These are phyloP conservation scores for Umimayanthus kanabou DNA, from an alignment of 92 coral and sea anemone species.

Conservation along the genomic window DNA sequence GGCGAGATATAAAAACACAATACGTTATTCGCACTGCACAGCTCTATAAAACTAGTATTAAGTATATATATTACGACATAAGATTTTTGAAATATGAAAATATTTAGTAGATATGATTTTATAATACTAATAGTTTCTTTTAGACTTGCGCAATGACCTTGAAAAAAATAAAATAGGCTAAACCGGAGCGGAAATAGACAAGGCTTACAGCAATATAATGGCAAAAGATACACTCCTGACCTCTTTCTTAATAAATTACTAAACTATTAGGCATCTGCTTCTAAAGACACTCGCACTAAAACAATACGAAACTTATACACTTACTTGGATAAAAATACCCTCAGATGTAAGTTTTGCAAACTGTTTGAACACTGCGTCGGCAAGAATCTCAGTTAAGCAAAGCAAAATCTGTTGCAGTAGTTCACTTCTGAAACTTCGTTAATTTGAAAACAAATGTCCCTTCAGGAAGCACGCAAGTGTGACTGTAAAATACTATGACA, in stretches of 20 bases:
- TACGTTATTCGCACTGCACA: background rate
- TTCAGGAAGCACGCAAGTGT: no score
- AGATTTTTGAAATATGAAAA: no score
- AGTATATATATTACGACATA: background rate
- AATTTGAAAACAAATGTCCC: no score
- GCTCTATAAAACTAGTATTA: background rate
- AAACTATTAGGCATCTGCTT: background rate
- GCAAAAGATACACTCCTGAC: background rate
- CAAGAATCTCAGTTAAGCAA: background rate
- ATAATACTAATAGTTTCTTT: background rate
- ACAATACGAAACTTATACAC: background rate
- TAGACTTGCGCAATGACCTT: background rate
- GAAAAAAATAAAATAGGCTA: background rate
- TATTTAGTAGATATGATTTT: background rate
- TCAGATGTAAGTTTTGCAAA: no score
- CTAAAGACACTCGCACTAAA: background rate
- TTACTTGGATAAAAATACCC: no score
- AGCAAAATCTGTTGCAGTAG: no score
- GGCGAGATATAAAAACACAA: background rate
- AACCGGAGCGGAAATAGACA: background rate
- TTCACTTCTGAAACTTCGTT: no score
- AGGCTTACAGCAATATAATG: background rate
- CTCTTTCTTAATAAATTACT: no score
- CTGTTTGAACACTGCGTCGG: background rate
- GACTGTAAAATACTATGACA: background rate